These are phyloP conservation scores for Neogobius melanostomus DNA, from an alignment of 2,113 vertebrate species.

Conservation along the genomic window DNA sequence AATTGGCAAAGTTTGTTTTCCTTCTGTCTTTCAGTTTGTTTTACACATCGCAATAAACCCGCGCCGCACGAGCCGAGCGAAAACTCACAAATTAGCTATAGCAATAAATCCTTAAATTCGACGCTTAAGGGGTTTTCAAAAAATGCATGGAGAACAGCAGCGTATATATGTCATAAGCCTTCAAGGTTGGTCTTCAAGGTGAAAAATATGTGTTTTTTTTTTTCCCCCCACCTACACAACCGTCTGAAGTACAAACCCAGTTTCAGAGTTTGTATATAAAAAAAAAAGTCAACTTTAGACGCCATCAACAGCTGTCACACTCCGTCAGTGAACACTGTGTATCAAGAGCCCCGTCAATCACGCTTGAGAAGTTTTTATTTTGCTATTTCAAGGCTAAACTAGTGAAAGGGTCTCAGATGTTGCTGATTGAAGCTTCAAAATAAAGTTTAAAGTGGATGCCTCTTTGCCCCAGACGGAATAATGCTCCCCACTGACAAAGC, in stretches of 20 bases:
- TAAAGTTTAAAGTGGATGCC: constrained; percentile 46
- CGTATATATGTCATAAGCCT: constrained; percentile 48
- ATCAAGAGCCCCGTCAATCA: constrained; percentile 61
- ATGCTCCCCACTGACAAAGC: constrained; percentile 23
- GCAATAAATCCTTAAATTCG: constrained; percentile 41
- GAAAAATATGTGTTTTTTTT: constrained; percentile 26
- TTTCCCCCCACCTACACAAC: constrained; percentile 40
- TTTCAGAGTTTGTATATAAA: constrained; percentile 46
- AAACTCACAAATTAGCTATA: constrained; percentile 53
- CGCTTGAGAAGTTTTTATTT: constrained; percentile 49
- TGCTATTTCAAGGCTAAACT: constrained; percentile 44
- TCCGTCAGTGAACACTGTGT: constrained; percentile 52
- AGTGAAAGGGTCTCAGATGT: constrained; percentile 39
- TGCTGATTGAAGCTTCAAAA: constrained; percentile 52
- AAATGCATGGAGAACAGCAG: constrained; percentile 15
- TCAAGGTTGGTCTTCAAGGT: constrained; percentile 57
- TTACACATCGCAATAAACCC: constrained; percentile 26
- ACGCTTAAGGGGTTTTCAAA: constrained; percentile 31
- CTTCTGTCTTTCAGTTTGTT: constrained; percentile 46
- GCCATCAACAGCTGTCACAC: constrained; percentile 61
- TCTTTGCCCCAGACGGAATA: constrained; percentile 43
- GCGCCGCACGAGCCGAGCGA: constrained; percentile 42
- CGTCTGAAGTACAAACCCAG: constrained; percentile 45
- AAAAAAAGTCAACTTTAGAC: constrained; percentile 38
- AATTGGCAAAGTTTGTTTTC: constrained; percentile 66